Percentiles rank a stretch among this genome's conserved stretches.
phyloP scores from a whole-genome alignment of 2,797 vertebrate species.

The Chelon labrosus region DNA sequence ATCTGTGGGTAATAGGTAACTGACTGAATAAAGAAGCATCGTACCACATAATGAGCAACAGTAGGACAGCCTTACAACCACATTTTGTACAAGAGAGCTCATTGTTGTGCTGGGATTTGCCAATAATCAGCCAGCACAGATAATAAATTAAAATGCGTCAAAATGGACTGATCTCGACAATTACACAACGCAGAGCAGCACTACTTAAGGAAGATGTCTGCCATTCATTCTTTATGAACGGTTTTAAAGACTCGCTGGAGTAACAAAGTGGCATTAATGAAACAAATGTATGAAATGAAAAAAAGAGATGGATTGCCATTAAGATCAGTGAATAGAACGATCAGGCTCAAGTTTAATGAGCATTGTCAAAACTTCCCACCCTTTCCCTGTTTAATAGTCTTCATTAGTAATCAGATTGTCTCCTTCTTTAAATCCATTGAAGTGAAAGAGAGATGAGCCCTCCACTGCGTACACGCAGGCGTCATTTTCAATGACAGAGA shows the following conservation, averaged over 20 bases:
- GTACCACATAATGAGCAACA: neutral
- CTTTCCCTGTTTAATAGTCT: neutral
- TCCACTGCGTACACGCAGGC: constrained; percentile 6
- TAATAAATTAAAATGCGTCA: neutral
- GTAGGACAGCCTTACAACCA: neutral
- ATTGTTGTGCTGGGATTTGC: neutral
- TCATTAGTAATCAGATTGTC: neutral
- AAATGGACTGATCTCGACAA: constrained; percentile 1
- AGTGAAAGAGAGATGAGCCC: neutral
- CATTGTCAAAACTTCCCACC: neutral
- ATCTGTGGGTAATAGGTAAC: neutral
- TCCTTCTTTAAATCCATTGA: neutral
- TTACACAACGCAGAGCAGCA: neutral
- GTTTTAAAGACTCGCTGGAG: constrained; percentile 1
- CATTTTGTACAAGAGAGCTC: neutral
- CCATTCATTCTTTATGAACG: neutral
- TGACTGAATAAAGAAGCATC: neutral
- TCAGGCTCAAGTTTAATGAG: constrained; percentile 19
- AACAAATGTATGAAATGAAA: neutral
- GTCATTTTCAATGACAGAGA: constrained; percentile 6
- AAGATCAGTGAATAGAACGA: neutral
- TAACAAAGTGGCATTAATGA: neutral
- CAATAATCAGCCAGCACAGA: neutral
- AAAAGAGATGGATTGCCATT: neutral
- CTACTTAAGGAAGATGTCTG: neutral